Percentiles rank a stretch among this genome's conserved stretches.
Evolutionary conservation across 2,888 invertebrate species (phyloP).

Genomic region (Lithosia quadra): DNA sequence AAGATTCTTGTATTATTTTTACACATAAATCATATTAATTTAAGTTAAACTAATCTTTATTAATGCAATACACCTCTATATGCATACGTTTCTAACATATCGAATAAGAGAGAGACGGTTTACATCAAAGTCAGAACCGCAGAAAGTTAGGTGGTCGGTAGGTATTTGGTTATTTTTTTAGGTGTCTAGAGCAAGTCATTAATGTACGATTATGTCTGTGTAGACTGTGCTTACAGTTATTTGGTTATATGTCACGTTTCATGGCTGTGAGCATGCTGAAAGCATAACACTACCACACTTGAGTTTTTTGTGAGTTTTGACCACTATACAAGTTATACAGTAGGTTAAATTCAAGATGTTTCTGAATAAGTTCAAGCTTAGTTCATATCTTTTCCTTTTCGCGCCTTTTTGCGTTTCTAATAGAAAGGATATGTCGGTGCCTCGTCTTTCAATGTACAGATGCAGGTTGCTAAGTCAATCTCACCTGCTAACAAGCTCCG

Average conservation of each 20-base stretch:
- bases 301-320: conserved; percentile 34
- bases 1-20: conserved; percentile 21
- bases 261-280: conserved; percentile 59
- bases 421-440: no score
- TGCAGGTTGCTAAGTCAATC: no score
- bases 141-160: conserved; percentile 33
- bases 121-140: conserved; percentile 33
- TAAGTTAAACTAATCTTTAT: conserved; percentile 29
- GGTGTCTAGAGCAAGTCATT: conserved; percentile 62
- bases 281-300: conserved; percentile 45
- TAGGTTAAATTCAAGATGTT: conserved; percentile 11
- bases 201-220: conserved; percentile 73
- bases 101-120: conserved; percentile 22
- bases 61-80: conserved; percentile 8
- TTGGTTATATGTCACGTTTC: conserved; percentile 58
- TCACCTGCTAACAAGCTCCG: no score
- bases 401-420: no score
- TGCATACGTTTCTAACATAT: conserved; percentile 18
- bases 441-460: no score
- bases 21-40: conserved; percentile 36
- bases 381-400: no score
- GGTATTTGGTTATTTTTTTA: conserved; percentile 35
- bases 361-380: no score
- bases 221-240: conserved; percentile 53
- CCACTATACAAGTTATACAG: conserved; percentile 13